Evolutionary conservation across 1,140 invertebrate species (phyloP).

Genomic region (Melitaea cinxia): DNA sequence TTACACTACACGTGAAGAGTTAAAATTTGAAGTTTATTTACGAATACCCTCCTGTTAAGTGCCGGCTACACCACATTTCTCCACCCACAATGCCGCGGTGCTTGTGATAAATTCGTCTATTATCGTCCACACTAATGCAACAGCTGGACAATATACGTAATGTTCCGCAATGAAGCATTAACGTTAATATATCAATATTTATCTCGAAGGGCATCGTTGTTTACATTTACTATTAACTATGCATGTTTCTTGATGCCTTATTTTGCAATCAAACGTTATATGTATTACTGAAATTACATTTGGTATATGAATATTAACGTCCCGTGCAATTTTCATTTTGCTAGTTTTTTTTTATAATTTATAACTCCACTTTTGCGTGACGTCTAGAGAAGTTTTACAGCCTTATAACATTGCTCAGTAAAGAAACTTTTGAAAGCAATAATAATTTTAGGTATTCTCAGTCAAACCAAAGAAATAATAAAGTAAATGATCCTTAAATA

Average conservation of each 20-base stretch:
- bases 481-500: no score
- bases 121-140: slow-evolving; percentile 37
- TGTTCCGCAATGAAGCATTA: slow-evolving; percentile 43
- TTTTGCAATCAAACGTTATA: slow-evolving; percentile 1
- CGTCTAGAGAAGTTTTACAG: no score
- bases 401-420: no score
- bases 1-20: background rate
- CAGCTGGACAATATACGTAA: slow-evolving; percentile 37
- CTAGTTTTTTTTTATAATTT: no score
- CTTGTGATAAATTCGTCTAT: slow-evolving; percentile 29
- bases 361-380: no score
- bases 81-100: slow-evolving; percentile 21
- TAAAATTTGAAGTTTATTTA: slow-evolving; percentile 9
- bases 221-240: slow-evolving; percentile 47
- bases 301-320: no score
- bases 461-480: no score
- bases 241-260: slow-evolving; percentile 19
- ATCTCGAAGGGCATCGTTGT: slow-evolving; percentile 68
- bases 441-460: no score
- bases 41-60: slow-evolving; percentile 20
- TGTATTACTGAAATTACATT: background rate
- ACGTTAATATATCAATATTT: slow-evolving; percentile 48
- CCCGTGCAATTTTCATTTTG: no score
- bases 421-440: no score
- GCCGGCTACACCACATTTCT: slow-evolving; percentile 5